phyloP scores from a whole-genome alignment of 2,797 vertebrate species.

The Clamator glandarius region DNA sequence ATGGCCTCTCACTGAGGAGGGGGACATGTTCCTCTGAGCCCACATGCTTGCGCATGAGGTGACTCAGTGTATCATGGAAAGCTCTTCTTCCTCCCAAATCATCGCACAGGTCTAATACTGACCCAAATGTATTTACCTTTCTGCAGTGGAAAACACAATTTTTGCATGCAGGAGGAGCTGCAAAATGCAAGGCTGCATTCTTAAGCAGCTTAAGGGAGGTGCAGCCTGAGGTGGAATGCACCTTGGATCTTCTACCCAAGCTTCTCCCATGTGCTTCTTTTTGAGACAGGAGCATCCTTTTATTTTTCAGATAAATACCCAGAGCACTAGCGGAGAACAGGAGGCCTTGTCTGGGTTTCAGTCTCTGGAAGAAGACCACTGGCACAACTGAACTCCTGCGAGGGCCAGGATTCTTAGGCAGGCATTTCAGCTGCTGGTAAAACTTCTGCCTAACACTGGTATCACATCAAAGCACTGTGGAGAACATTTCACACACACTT shows the following conservation, averaged over 20 bases:
- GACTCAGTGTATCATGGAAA: not conserved
- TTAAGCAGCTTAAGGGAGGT: not conserved
- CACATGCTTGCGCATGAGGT: not conserved
- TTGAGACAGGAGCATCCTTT: not conserved
- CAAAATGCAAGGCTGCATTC: not conserved
- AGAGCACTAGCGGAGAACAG: not conserved
- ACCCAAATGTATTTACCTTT: not conserved
- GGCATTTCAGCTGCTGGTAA: not conserved
- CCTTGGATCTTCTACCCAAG: not conserved
- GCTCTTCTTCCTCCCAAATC: not conserved
- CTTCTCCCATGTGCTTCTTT: not conserved
- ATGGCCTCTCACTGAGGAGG: not conserved
- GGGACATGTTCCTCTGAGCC: not conserved
- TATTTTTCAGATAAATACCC: not conserved
- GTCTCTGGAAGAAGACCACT: not conserved
- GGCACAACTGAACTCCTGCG: not conserved
- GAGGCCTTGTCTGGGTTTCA: not conserved
- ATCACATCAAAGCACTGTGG: not conserved
- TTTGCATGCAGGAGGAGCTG: not conserved
- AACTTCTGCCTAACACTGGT: fast-evolving
- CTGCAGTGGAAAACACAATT: not conserved
- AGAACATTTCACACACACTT: fast-evolving
- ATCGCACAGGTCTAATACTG: not conserved
- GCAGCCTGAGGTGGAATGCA: not conserved
- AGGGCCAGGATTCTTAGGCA: not conserved